Evolutionary conservation across 2,888 invertebrate genomes (phyloP), one percentile per base, ranked within the genome.

Genomic region (Melanophora roralis): DNA sequence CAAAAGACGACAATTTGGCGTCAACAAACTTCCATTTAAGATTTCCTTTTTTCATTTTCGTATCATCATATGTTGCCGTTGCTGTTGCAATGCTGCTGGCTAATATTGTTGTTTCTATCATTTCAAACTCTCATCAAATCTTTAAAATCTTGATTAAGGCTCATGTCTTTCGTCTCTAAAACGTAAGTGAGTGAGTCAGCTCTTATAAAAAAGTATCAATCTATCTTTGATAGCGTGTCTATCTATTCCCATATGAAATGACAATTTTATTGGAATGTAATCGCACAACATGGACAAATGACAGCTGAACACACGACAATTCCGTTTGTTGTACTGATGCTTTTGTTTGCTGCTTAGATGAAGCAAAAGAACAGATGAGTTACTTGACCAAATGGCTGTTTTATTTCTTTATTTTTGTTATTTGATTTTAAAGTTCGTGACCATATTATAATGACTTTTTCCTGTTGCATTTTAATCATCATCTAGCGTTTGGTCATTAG

Each of bases 371-470:
- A 45, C 51, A 60, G 14, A 74, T 43, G 21, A 74, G 57, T 65
- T 59, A 38, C 21, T 23, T 55, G 27, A 38, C 49, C 49, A 27
- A 47, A 45, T 59, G 65, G 40, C 14, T 53, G 7, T 32, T 60
- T 60, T 5, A 27, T 53, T 19, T 60, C 21, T 8, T 16, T 14
- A 9, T n/a, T 55, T 27, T 27, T 14, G 49, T 60, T 40, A 32
- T 60, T 71, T 51, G 8, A n/a, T 32, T 51, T 51, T 2, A 55
- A 79, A 62, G 82, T 83, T 84, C 84, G 84, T 84, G 84, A 84
- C 83, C 76, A 82, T 83, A 83, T 78, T 83, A 82, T 80, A 82
- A 82, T 82, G 78, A 81, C 82, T 83, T 83, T 78, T 77, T 73
- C 73, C 78, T 82, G 72, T 78, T 77, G 60, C 67, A 64, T 72